Evolutionary conservation across 1,140 invertebrate species (phyloP), one percentile per base, ranked within the genome.

Genomic region (Ephestia elutella): DNA sequence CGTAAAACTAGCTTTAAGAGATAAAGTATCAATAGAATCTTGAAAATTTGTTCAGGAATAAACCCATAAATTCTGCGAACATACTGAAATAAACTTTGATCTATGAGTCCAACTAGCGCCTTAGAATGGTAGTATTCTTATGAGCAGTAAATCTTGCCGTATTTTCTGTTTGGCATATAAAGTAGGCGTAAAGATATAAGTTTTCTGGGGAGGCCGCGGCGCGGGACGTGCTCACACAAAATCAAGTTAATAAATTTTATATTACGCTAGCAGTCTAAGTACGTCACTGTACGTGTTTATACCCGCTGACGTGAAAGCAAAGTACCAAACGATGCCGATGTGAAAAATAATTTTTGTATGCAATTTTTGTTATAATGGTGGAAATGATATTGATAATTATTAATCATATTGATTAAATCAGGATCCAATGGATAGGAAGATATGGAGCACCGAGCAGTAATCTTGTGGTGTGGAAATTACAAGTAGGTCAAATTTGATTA

Each of bases 241-340:
- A 60, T 60, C 51, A 60, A 60, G 59, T 60, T 60, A 60, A 60
- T 60, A 60, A 55, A 56, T 55, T 21, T n/a, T 59, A 49, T 57
- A 28, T 21, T 17, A 48, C 21, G 25, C 11, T 48, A 15, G 19
- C n/a, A 57, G 15, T n/a, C n/a, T n/a, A n/a, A n/a, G 21, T 25
- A 25, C 21, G 21, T 25, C 21, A 25, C 21, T 25, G 21, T 20
- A 55, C 54, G 30, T 15, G 28, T 28, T 18, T 10, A 35, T 35
- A 35, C 53, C 25, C 15, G n/a, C 17, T 28, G 53, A 35, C 25
- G 54, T 35, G 28, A 15, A 7, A 35, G 18, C 9, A 38, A 13
- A 25, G 32, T 32, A 18, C 3, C 54, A 20, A 30, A 28, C 32
- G 13, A 9, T 54, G n/a, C n/a, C n/a, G n/a, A n/a, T n/a, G n/a